These are phyloP conservation scores for Macrotus californicus DNA, from an alignment of 2,113 vertebrate genomes.

Conservation along the genomic window DNA sequence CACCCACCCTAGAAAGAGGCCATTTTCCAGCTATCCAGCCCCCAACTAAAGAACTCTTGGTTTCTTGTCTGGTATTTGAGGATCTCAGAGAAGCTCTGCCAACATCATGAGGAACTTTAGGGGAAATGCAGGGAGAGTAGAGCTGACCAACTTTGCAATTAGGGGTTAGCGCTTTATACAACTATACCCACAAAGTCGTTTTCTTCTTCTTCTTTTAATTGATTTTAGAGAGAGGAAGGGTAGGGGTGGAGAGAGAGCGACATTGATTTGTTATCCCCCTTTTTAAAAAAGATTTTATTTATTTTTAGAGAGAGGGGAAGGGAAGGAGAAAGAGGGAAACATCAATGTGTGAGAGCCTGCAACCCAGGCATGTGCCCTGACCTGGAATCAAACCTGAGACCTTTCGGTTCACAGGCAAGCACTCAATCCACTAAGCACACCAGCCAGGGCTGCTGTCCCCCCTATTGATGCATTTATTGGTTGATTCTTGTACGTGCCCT, in stretches of 20 bases:
- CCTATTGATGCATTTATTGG: background rate
- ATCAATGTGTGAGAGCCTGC: too few relatives aligned
- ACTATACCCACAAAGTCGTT: background rate
- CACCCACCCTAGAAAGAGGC: background rate
- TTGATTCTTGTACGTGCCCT: background rate
- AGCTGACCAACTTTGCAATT: background rate
- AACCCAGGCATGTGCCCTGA: too few relatives aligned
- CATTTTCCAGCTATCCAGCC: background rate
- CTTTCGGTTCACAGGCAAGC: too few relatives aligned
- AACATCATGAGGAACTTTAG: background rate
- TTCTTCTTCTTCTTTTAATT: background rate
- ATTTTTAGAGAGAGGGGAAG: too few relatives aligned
- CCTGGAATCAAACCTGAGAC: too few relatives aligned
- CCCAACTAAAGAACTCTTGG: background rate
- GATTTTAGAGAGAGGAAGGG: background rate
- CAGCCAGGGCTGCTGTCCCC: too few relatives aligned
- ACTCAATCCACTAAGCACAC: too few relatives aligned
- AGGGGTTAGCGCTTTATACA: background rate
- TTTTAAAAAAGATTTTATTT: background rate
- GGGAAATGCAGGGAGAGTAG: background rate
- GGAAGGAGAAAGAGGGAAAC: too few relatives aligned
- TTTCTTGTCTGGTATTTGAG: background rate
- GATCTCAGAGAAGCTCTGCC: background rate
- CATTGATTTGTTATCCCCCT: background rate
- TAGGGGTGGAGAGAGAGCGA: background rate